phyloP scores from a whole-genome alignment of 2,797 vertebrate species.

The Notoglanidium macrostoma region DNA sequence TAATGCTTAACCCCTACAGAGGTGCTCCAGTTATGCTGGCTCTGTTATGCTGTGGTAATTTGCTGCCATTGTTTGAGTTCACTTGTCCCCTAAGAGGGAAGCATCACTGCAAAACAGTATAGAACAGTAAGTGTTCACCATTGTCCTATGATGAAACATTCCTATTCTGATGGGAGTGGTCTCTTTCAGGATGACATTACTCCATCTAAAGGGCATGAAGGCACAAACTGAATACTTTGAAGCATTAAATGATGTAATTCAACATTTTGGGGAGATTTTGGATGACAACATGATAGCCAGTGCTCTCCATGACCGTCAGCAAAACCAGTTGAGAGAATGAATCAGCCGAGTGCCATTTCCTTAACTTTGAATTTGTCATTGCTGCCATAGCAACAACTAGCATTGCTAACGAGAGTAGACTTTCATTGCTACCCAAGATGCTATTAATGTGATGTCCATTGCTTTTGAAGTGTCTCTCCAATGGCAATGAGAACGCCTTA shows the following conservation, averaged over 20 bases:
- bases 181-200: not conserved
- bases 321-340: not conserved
- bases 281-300: not conserved
- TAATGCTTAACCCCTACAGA: conserved; percentile 6
- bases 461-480: conserved; percentile 8
- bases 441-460: not conserved
- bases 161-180: not conserved
- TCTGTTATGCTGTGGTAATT: not conserved
- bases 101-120: not conserved
- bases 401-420: not conserved
- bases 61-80: not conserved
- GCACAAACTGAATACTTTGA: not conserved
- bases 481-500: not conserved
- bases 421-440: not conserved
- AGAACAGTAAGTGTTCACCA: not conserved
- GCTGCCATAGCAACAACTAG: conserved; percentile 12
- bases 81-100: not conserved
- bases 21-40: not conserved
- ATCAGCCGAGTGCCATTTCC: not conserved
- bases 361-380: not conserved
- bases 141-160: not conserved
- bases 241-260: not conserved
- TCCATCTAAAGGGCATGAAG: not conserved
- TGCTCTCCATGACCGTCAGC: not conserved
- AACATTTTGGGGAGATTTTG: not conserved